Evolutionary conservation across 2,888 invertebrate species (phyloP), one percentile per base, ranked within the genome.

Genomic region (Papilio elwesi): DNA sequence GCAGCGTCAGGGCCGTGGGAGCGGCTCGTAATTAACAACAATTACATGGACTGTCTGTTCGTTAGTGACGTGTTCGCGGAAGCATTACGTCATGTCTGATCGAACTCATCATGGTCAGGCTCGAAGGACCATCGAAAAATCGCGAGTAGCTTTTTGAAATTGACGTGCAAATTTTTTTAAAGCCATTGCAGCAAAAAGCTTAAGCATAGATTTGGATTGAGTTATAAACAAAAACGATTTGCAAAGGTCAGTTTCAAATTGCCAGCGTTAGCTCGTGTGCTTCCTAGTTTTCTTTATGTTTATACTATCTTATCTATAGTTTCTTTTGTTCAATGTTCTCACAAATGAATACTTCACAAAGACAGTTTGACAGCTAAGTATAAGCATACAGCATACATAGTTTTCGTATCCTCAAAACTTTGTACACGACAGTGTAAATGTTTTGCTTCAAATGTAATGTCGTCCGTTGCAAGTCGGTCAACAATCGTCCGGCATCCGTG

Each of bases 1-100:
- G 36, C 12, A 49, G 3, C 59, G 7, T 48, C 57, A 68, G 69
- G 71, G 73, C 71, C 77, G 77, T 79, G 78, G 76, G 78, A 77
- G 71, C 75, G 68, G 16, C 51, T 43, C 47, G 52, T 71, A 70
- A 78, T 77, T 77, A 76, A 70, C 74, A 73, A 78, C 77, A 76
- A 77, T 75, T 78, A 71, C 66, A 51, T 13, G 59, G 62, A 0
- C 9, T 38, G 57, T 68, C 68, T 36, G 68, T 49, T 12, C 53
- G 68, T 59, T 49, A 43, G 47, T 26, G 52, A 47, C 68, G 26
- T 11, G 59, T 67, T 68, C 68, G 48, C 68, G 57, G 68, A 68
- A 59, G 49, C 12, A 15, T 68, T 59, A 49, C 59, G 59, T 68
- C 49, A 68, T 12, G 36, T 12, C 7, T 36, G 11, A 6, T 15